Evolutionary conservation across 2,888 invertebrate genomes (phyloP), one percentile per base, ranked within the genome.

Genomic region (Cosmia trapezina): DNA sequence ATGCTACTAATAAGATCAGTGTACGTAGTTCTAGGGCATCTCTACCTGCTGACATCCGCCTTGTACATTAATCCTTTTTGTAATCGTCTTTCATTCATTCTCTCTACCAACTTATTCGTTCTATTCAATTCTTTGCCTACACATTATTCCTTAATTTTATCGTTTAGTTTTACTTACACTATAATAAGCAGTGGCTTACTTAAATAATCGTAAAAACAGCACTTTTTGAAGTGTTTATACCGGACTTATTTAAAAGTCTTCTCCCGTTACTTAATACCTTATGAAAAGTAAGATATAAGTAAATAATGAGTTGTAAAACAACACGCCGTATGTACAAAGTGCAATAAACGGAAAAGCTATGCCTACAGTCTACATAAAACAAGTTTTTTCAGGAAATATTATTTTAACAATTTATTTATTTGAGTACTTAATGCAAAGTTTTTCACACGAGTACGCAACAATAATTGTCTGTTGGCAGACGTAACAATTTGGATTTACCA

Each of bases 1-100:
- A 37, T 45, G 19, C 7, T 47, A 47, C 59, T 70, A 60, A 70
- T 70, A 70, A 78, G 59, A 60, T 74, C 59, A 60, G 51, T 33
- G 19, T n/a, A 47, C n/a, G 28, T 41, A 28, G 37, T 63, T n/a
- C 19, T 75, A 17, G 37, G 22, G 28, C n/a, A 41, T 56, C 28
- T 33, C 33, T 33, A 9, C 12, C 12, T 28, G 22, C 8, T 56
- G 33, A 45, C 0, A 57, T 43, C 12, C 2, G 56, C n/a, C 4
- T 56, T n/a, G 22, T 41, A 45, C 19, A 33, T 49, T n/a, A 6
- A 43, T 49, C 41, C 6, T 3, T 33, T 43, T 57, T 1, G 12
- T 65, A 22, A 19, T 70, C 8, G 19, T 14, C 19, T 19, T 56
- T 53, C 28, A 41, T 76, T 76, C 2, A 49, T 56, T 64, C 8